phyloP scores from a whole-genome alignment of 2,113 vertebrate genomes.

The Numida meleagris region DNA sequence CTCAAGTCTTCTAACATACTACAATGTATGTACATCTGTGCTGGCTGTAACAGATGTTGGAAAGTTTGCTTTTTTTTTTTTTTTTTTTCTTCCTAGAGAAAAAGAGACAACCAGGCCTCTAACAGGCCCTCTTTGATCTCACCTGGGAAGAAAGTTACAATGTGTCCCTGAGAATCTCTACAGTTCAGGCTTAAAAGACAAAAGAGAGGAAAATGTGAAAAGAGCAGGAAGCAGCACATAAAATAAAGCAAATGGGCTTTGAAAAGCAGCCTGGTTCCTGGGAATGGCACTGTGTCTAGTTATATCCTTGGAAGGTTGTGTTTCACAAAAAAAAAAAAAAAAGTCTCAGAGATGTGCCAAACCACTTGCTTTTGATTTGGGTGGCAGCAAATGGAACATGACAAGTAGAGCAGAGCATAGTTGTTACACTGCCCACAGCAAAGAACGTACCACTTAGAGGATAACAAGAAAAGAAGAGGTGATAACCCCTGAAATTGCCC shows the following conservation, averaged over 20 bases:
- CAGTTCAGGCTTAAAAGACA: slow-evolving; percentile 62
- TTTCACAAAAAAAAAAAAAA: not conserved
- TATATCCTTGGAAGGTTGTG: slow-evolving; percentile 20
- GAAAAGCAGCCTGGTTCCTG: not conserved
- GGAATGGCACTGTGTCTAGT: slow-evolving; percentile 16
- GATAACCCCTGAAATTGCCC: not conserved
- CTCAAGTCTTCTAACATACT: not conserved
- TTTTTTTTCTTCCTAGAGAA: not conserved
- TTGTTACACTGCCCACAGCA: not conserved
- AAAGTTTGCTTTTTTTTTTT: slow-evolving; percentile 38
- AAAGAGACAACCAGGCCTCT: slow-evolving; percentile 20
- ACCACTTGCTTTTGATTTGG: slow-evolving; percentile 13
- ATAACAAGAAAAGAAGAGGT: not conserved
- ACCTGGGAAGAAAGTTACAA: slow-evolving; percentile 55
- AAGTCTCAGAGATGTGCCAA: slow-evolving; percentile 20
- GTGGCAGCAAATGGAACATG: not conserved
- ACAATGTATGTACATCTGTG: not conserved
- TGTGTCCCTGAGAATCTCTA: slow-evolving; percentile 45
- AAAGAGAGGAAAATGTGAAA: slow-evolving; percentile 46
- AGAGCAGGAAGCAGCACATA: slow-evolving; percentile 60
- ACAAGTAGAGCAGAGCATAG: slow-evolving; percentile 22
- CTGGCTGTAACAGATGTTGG: slow-evolving; percentile 49
- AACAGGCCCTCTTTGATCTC: slow-evolving; percentile 75
- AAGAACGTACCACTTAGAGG: not conserved
- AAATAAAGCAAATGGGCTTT: slow-evolving; percentile 50